Evolutionary conservation across 2,113 vertebrate genomes (phyloP).

Genomic region (Chiloscyllium plagiosum): DNA sequence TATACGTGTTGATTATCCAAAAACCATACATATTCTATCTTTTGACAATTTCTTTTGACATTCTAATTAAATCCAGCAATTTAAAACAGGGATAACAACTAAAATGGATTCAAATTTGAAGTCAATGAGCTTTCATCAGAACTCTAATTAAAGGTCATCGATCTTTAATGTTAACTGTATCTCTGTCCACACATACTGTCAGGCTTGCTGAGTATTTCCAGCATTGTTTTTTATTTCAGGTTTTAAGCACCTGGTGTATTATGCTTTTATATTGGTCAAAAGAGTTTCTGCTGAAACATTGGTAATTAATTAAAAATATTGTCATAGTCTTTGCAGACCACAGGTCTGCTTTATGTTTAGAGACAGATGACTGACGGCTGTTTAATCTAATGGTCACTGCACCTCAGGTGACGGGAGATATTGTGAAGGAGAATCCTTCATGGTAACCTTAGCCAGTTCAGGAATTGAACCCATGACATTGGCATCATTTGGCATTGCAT

Average conservation of each 20-base stretch:
- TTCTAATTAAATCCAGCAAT: neutral
- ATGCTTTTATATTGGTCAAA: neutral
- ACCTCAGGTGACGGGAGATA: no score
- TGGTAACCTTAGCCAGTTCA: no score
- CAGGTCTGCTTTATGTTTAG: no score
- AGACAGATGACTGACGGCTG: no score
- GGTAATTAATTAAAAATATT: neutral
- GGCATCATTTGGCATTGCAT: no score
- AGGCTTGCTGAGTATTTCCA: neutral
- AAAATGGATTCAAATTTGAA: neutral
- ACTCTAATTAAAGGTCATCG: neutral
- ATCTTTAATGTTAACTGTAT: neutral
- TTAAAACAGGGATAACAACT: neutral
- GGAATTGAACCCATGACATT: no score
- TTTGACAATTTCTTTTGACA: neutral
- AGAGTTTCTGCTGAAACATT: neutral
- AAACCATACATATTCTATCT: neutral
- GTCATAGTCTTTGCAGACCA: no score
- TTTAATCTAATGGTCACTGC: no score
- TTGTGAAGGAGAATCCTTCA: no score
- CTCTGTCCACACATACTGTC: neutral
- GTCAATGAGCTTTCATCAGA: neutral
- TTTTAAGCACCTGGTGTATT: neutral
- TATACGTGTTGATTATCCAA: neutral
- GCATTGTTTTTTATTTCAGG: no score